Conservation (phyloP, 2,797 vertebrate genomes). For the Coracias cyanogaster region DNA sequence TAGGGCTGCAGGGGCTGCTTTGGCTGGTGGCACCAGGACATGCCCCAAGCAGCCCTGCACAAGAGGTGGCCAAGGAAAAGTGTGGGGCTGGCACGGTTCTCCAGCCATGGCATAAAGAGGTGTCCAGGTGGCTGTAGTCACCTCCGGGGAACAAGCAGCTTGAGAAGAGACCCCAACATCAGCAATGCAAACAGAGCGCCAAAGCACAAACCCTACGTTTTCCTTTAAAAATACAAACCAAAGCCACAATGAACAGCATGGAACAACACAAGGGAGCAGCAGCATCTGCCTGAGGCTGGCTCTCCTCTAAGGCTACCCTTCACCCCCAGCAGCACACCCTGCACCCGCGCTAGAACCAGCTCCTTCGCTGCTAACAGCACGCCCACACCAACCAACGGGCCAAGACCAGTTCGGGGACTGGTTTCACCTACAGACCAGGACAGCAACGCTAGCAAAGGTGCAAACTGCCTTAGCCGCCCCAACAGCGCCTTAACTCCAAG, state of each 20-base stretch:
- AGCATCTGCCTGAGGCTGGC: accelerated
- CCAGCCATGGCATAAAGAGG: accelerated
- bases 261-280: accelerated
- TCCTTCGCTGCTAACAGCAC: not conserved
- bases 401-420: not conserved
- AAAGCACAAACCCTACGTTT: not conserved
- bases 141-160: no score
- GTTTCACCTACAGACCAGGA: not conserved
- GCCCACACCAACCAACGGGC: not conserved
- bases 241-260: accelerated
- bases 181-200: accelerated
- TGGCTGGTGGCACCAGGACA: not conserved
- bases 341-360: not conserved
- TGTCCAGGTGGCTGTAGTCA: accelerated
- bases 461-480: accelerated
- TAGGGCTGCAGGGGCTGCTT: not conserved
- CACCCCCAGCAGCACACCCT: not conserved
- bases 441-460: accelerated
- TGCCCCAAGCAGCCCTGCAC: not conserved
- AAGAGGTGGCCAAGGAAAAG: no score
- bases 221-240: not conserved
- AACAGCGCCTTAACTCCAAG: accelerated
- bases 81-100: no score
- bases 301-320: no score
- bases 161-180: not conserved